Evolutionary conservation across 1,140 invertebrate genomes (phyloP).

Genomic region (Antheraea pernyi): DNA sequence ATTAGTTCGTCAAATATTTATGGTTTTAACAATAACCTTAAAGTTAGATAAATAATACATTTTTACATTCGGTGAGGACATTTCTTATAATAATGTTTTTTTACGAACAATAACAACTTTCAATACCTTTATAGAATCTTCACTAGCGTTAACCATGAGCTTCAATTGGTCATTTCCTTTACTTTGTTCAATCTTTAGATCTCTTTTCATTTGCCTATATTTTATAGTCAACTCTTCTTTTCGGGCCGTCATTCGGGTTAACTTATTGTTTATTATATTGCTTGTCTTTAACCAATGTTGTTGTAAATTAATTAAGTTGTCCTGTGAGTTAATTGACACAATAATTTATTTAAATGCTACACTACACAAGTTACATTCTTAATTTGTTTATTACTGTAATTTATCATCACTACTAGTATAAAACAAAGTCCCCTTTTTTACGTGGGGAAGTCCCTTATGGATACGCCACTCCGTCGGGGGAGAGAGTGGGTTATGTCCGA

Average conservation of each 20-base stretch:
- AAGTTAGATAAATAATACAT: too few species aligned
- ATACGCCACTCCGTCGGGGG: too few species aligned
- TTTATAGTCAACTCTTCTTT: conserved; percentile 53
- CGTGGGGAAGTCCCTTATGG: too few species aligned
- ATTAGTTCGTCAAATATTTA: too few species aligned
- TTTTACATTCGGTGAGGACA: too few species aligned
- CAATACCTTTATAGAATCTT: conserved; percentile 53
- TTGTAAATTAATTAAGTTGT: conserved; percentile 50
- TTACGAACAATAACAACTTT: background rate
- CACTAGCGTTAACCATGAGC: conserved; percentile 56
- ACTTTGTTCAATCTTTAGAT: conserved; percentile 37
- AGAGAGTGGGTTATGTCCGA: too few species aligned
- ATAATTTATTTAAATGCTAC: background rate
- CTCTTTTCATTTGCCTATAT: conserved; percentile 62
- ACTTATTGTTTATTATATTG: conserved; percentile 41
- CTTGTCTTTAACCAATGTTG: conserved; percentile 54
- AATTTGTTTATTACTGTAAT: too few species aligned
- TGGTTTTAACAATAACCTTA: too few species aligned
- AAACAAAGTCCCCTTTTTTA: too few species aligned
- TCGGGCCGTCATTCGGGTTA: conserved; percentile 45
- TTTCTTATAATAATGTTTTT: too few species aligned
- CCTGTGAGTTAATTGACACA: conserved; percentile 28
- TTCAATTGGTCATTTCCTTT: conserved; percentile 42
- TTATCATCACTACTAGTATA: too few species aligned
- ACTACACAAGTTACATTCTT: too few species aligned